phyloP scores from a whole-genome alignment of 2,797 vertebrate genomes.

The Odontamblyopus rebecca region DNA sequence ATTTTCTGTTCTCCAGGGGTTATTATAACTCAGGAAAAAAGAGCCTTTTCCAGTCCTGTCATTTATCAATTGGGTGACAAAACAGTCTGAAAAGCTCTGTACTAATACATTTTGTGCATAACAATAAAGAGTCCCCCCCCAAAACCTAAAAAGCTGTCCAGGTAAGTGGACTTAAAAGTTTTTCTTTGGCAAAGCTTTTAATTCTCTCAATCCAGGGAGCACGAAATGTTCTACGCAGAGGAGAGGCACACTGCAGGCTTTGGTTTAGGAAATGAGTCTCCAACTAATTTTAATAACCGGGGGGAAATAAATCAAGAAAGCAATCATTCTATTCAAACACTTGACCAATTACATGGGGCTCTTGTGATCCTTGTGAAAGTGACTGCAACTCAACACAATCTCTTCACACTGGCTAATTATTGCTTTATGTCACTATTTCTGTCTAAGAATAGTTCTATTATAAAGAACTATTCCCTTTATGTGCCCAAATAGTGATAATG shows the following conservation, averaged over 20 bases:
- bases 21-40: conserved; percentile 49
- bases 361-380: conserved; percentile 32
- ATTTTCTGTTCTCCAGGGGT: conserved; percentile 30
- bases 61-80: conserved; percentile 59
- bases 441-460: not conserved
- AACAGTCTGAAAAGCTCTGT: conserved; percentile 53
- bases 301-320: conserved; percentile 56
- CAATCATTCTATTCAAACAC: conserved; percentile 51
- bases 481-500: not conserved
- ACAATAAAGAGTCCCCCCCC: conserved; percentile 57
- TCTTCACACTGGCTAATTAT: conserved; percentile 44
- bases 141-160: conserved; percentile 61
- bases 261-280: conserved; percentile 44
- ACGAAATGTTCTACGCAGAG: conserved; percentile 55
- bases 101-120: conserved; percentile 57
- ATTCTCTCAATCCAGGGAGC: conserved; percentile 63
- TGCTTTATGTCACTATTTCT: conserved; percentile 40
- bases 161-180: conserved; percentile 62
- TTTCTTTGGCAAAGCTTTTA: conserved; percentile 69
- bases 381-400: conserved; percentile 34
- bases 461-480: conserved; percentile 6
- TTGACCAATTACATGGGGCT: conserved; percentile 59
- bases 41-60: conserved; percentile 46
- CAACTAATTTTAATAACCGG: conserved; percentile 53
- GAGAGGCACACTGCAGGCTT: conserved; percentile 6